These are phyloP conservation scores for Gallinago undulata DNA, from an alignment of 2,113 vertebrate genomes.

Conservation along the genomic window DNA sequence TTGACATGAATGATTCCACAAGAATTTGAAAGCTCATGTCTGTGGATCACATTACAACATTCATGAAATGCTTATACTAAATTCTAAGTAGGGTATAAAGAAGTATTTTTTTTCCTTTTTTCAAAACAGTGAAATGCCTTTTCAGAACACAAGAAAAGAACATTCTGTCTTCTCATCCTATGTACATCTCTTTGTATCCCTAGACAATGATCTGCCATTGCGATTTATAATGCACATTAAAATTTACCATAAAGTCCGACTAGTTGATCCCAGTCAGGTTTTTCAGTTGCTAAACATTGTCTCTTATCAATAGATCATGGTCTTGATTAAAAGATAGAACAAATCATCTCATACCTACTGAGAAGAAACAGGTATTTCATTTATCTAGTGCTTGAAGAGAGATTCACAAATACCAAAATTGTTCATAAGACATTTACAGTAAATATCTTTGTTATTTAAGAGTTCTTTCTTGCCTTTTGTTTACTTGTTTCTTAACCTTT, in stretches of 20 bases:
- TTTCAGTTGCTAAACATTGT: background rate
- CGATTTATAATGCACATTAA: background rate
- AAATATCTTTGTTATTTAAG: background rate
- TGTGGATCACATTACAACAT: background rate
- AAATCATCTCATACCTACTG: background rate
- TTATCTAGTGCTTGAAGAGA: background rate
- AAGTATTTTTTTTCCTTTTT: background rate
- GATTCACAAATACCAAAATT: background rate
- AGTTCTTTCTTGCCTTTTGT: background rate
- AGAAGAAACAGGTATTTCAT: background rate
- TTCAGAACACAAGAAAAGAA: background rate
- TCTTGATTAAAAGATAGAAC: background rate
- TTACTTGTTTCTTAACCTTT: background rate
- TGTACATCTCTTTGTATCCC: background rate
- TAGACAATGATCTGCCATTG: background rate
- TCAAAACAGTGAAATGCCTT: background rate
- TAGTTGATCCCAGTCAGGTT: background rate
- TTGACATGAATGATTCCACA: background rate
- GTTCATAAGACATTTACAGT: background rate
- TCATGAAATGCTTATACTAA: background rate
- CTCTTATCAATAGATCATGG: background rate
- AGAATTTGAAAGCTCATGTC: background rate
- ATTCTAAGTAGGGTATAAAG: background rate
- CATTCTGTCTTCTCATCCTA: background rate
- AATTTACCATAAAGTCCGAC: background rate